A percentile compares a stretch with the other conserved stretches of the same genome.
These are phyloP conservation scores for Siniperca knerii DNA, from an alignment of 2,113 vertebrate genomes.

Conservation along the genomic window DNA sequence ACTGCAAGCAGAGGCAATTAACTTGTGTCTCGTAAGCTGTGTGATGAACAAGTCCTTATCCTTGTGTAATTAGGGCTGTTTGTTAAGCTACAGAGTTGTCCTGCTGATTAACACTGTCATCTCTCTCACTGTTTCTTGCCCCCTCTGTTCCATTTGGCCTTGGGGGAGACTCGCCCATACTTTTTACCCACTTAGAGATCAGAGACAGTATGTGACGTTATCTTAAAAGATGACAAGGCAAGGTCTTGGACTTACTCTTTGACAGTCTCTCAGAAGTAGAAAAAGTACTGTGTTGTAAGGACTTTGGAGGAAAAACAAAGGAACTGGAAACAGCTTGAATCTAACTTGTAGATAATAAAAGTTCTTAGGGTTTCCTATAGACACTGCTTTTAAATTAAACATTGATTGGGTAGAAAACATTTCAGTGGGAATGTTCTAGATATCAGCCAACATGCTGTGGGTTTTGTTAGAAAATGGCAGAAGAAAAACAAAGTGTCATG, in stretches of 20 bases:
- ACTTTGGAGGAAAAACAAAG: background rate
- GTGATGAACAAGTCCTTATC: constrained; percentile 85
- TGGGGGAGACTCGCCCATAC: background rate
- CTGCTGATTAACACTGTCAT: constrained; percentile 77
- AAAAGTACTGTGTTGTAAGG: constrained; percentile 5
- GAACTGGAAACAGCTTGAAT: constrained; percentile 1
- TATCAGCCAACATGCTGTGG: background rate
- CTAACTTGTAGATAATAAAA: background rate
- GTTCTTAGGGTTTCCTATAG: background rate
- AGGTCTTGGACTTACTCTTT: background rate
- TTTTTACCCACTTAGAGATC: constrained; percentile 1
- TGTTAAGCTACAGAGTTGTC: constrained; percentile 80
- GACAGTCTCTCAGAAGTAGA: constrained; percentile 14
- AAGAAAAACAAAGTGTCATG: constrained; percentile 6
- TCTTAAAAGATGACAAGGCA: background rate
- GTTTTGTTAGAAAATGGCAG: constrained; percentile 25
- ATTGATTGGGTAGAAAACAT: constrained; percentile 21
- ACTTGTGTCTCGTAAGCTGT: constrained; percentile 82
- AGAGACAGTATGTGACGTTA: background rate
- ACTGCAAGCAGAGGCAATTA: constrained; percentile 82
- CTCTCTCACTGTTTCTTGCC: constrained; percentile 46
- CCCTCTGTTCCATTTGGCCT: constrained; percentile 34
- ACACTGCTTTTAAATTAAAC: constrained; percentile 41
- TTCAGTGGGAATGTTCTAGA: constrained; percentile 8
- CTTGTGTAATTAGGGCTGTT: constrained; percentile 85